Evolutionary conservation across 2,888 invertebrate genomes (phyloP).

Genomic region (Dinocampus coccinellae): DNA sequence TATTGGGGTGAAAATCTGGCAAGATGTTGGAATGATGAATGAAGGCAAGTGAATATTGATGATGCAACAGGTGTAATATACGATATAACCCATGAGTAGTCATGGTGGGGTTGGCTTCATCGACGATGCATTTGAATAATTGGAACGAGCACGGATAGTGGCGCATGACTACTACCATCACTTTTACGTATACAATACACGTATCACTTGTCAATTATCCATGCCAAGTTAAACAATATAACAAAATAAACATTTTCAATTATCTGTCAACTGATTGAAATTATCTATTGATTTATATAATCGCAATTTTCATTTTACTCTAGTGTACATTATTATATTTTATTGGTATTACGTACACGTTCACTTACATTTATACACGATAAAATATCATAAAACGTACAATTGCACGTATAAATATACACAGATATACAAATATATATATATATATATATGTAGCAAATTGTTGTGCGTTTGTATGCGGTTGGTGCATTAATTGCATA

Average conservation of each 20-base stretch:
- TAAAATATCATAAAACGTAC: too few species aligned
- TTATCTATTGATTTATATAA: too few species aligned
- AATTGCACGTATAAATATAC: too few species aligned
- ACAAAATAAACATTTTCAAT: not conserved
- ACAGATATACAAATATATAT: too few species aligned
- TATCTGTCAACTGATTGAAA: not conserved
- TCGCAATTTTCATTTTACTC: too few species aligned
- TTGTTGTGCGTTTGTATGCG: too few species aligned
- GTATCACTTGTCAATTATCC: conserved; percentile 28
- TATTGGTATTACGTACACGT: too few species aligned
- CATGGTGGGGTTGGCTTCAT: conserved; percentile 5
- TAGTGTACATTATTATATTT: too few species aligned
- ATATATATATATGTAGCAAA: too few species aligned
- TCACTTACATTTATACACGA: too few species aligned
- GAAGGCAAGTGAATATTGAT: conserved; percentile 6
- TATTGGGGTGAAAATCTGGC: not conserved
- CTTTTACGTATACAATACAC: not conserved
- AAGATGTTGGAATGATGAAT: not conserved
- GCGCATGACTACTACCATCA: conserved; percentile 38
- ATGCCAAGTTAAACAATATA: conserved; percentile 37
- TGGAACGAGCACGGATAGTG: conserved; percentile 50
- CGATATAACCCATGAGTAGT: too few species aligned
- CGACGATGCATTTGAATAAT: conserved; percentile 61
- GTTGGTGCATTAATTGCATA: too few species aligned
- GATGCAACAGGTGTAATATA: conserved; percentile 43